Conservation (phyloP, 2,888 invertebrate species). For the Drosophila prostipennis region DNA sequence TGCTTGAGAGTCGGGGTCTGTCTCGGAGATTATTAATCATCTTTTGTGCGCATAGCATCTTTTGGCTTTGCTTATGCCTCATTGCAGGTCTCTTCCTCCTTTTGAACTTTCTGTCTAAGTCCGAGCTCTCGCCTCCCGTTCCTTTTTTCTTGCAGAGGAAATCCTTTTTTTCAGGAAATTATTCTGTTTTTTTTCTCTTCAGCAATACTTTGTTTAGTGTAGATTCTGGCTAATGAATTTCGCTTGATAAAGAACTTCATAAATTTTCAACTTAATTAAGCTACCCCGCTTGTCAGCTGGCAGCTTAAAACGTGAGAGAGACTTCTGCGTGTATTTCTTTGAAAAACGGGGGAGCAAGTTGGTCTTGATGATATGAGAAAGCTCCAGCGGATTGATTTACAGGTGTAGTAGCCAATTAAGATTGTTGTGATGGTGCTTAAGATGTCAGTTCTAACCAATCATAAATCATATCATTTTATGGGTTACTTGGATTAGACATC, state of each 20-base stretch:
- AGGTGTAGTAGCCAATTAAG: slow-evolving; percentile 31
- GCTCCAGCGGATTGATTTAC: slow-evolving; percentile 31
- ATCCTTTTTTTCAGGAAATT: slow-evolving; percentile 61
- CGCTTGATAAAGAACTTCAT: slow-evolving; percentile 77
- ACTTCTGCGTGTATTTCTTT: slow-evolving; percentile 4
- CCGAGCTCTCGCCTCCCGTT: slow-evolving; percentile 1
- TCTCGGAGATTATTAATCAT: slow-evolving; percentile 81
- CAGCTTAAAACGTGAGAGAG: slow-evolving; percentile 32
- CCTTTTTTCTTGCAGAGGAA: slow-evolving; percentile 51
- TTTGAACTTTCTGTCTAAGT: slow-evolving; percentile 56
- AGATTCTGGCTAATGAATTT: slow-evolving; percentile 65
- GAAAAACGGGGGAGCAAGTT: neutral
- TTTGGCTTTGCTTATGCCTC: slow-evolving; percentile 73
- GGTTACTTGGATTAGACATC: neutral
- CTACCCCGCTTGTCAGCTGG: slow-evolving; percentile 51
- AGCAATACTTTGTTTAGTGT: slow-evolving; percentile 37
- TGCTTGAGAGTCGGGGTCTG: slow-evolving; percentile 36
- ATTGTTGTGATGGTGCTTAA: slow-evolving; percentile 12
- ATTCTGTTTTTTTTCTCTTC: slow-evolving; percentile 46
- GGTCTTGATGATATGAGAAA: slow-evolving; percentile 5
- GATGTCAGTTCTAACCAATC: slow-evolving; percentile 1
- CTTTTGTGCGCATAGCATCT: slow-evolving; percentile 79
- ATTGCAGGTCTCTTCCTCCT: slow-evolving; percentile 51
- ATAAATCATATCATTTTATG: neutral
- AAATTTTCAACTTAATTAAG: slow-evolving; percentile 83